These are phyloP conservation scores for Dinocampus coccinellae DNA, from an alignment of 2,888 invertebrate genomes.

Conservation along the genomic window DNA sequence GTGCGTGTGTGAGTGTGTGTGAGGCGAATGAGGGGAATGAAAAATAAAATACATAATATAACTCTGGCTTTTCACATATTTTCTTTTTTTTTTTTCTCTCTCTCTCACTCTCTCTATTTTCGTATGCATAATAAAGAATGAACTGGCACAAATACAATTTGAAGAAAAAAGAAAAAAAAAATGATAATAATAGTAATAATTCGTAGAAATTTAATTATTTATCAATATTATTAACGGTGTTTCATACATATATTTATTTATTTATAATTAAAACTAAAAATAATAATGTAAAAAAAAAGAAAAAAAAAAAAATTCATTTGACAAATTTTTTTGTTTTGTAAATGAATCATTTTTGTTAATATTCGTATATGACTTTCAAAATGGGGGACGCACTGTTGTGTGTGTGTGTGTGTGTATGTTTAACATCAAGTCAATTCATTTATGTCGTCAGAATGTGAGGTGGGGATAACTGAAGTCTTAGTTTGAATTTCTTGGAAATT, in stretches of 20 bases:
- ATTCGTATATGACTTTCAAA: neutral
- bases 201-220: slow-evolving; percentile 64
- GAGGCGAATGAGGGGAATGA: too few relatives aligned
- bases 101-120: neutral
- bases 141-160: slow-evolving; percentile 57
- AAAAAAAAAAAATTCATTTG: neutral
- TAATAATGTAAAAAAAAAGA: too few relatives aligned
- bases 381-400: too few relatives aligned
- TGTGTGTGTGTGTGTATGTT: slow-evolving; percentile 28
- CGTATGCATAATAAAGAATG: slow-evolving; percentile 41
- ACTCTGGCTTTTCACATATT: slow-evolving; percentile 35
- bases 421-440: slow-evolving; percentile 31
- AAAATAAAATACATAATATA: too few relatives aligned
- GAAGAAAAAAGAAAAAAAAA: too few relatives aligned
- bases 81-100: too few relatives aligned
- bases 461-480: slow-evolving; percentile 16
- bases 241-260: too few relatives aligned
- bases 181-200: too few relatives aligned
- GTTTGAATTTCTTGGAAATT: slow-evolving; percentile 33
- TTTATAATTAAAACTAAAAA: too few relatives aligned
- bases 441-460: neutral
- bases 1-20: too few relatives aligned
- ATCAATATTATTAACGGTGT: slow-evolving; percentile 50
- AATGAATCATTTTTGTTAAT: neutral
- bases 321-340: neutral